Conservation (phyloP, 2,797 vertebrate species). For the Sebastes melanostomus region DNA sequence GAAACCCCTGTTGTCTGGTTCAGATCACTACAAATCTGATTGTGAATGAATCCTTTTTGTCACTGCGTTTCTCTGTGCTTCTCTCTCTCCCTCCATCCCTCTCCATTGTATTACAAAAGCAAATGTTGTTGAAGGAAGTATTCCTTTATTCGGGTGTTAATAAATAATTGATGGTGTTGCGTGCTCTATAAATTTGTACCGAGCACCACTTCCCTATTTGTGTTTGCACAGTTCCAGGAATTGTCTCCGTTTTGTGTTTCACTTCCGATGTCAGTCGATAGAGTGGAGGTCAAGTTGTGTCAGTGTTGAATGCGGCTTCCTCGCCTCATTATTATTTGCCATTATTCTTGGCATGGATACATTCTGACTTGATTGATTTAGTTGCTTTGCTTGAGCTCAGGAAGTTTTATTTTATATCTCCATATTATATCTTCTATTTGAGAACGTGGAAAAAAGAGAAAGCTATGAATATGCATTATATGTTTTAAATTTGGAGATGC, state of each 20-base stretch:
- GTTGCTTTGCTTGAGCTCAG: constrained; percentile 50
- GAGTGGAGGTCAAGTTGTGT: constrained; percentile 73
- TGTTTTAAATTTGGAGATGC: constrained; percentile 4
- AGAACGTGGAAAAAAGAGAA: constrained; percentile 15
- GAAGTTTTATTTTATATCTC: constrained; percentile 39
- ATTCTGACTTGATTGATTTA: constrained; percentile 67
- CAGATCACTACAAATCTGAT: constrained; percentile 40
- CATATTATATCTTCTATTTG: not conserved
- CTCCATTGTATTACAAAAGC: constrained; percentile 39
- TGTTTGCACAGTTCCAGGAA: constrained; percentile 77
- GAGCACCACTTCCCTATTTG: constrained; percentile 73
- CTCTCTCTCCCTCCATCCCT: constrained; percentile 10
- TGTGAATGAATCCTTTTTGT: constrained; percentile 9
- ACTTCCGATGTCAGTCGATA: constrained; percentile 75
- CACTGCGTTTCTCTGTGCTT: not conserved
- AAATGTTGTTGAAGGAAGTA: constrained; percentile 66
- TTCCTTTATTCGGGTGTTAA: constrained; percentile 72
- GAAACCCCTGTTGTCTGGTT: constrained; percentile 49
- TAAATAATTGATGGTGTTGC: constrained; percentile 78
- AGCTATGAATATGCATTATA: not conserved
- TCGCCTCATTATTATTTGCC: constrained; percentile 66
- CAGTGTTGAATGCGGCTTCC: constrained; percentile 76
- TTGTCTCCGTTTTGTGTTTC: constrained; percentile 74
- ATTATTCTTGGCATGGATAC: constrained; percentile 70
- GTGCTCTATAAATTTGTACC: constrained; percentile 58